A percentile compares a stretch with the other conserved stretches of the same genome.
Evolutionary conservation across 2,113 vertebrate genomes (phyloP).

Genomic region (Tragelaphus scriptus): DNA sequence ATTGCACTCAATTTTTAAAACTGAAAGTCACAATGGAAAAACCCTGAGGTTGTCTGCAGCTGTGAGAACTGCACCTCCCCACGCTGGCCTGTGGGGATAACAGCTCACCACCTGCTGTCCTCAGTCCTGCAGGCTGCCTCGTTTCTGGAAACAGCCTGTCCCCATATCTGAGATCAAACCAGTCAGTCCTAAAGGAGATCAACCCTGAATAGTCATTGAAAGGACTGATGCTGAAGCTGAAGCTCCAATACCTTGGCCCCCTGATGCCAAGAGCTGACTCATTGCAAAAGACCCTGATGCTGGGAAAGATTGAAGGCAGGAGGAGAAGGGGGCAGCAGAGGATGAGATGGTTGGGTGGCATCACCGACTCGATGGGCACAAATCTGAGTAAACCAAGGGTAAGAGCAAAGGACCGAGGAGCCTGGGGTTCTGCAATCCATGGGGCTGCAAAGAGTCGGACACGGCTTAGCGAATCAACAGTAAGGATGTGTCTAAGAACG

Average conservation of each 20-base stretch:
- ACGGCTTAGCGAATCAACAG: background rate
- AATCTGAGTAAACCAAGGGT: background rate
- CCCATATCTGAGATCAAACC: background rate
- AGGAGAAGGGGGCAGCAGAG: background rate
- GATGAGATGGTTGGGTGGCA: background rate
- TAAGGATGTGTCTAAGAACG: background rate
- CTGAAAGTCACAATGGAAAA: background rate
- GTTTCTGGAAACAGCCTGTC: background rate
- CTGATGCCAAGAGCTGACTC: background rate
- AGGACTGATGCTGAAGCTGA: background rate
- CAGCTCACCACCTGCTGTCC: fast-evolving
- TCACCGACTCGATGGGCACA: fast-evolving
- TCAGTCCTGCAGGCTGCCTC: no score
- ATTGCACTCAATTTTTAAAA: background rate
- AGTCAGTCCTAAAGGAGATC: background rate
- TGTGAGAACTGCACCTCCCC: background rate
- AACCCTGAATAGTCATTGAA: background rate
- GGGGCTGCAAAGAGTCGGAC: background rate
- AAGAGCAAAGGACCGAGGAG: background rate
- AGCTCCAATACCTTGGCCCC: background rate
- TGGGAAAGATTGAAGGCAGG: background rate
- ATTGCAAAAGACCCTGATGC: background rate
- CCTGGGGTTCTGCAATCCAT: background rate
- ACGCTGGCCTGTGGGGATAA: fast-evolving
- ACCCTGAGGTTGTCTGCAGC: background rate